Percentiles rank a stretch among this genome's conserved stretches.
phyloP scores from a whole-genome alignment of 1,140 invertebrate genomes.

The Drosophila funebris region DNA sequence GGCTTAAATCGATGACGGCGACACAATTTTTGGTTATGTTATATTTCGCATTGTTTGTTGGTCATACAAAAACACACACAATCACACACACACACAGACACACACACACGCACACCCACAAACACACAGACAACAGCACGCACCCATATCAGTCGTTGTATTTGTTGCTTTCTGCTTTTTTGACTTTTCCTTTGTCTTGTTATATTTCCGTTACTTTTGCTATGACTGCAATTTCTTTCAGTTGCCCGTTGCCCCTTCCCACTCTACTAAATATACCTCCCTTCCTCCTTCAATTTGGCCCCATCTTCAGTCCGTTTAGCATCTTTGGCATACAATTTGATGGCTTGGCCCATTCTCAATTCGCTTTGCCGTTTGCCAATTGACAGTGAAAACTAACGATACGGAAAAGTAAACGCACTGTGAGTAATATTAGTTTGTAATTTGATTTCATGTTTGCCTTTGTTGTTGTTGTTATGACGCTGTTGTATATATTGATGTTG shows the following conservation, averaged over 20 bases:
- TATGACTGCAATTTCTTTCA: constrained; percentile 51
- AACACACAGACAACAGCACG: background rate
- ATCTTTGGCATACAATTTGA: constrained; percentile 24
- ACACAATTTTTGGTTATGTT: constrained; percentile 65
- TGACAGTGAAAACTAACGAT: constrained; percentile 82
- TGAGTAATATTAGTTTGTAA: constrained; percentile 82
- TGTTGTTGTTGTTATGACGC: constrained; percentile 14
- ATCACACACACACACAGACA: background rate
- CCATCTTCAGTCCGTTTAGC: background rate
- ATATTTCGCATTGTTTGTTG: constrained; percentile 66
- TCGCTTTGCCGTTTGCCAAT: constrained; percentile 62
- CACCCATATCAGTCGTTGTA: constrained; percentile 15
- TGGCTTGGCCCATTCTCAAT: constrained; percentile 34
- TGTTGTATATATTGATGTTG: too few relatives aligned
- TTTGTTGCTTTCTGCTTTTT: constrained; percentile 20
- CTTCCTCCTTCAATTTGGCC: background rate
- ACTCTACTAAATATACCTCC: too few relatives aligned
- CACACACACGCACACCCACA: background rate
- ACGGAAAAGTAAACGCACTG: constrained; percentile 81
- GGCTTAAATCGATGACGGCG: constrained; percentile 72
- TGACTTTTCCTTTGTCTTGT: constrained; percentile 56
- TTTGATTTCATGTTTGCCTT: constrained; percentile 70
- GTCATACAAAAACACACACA: background rate
- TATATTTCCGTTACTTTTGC: constrained; percentile 60
- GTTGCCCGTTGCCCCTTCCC: background rate